These are phyloP conservation scores for Autographa gamma DNA, from an alignment of 2,888 invertebrate species.

Conservation along the genomic window DNA sequence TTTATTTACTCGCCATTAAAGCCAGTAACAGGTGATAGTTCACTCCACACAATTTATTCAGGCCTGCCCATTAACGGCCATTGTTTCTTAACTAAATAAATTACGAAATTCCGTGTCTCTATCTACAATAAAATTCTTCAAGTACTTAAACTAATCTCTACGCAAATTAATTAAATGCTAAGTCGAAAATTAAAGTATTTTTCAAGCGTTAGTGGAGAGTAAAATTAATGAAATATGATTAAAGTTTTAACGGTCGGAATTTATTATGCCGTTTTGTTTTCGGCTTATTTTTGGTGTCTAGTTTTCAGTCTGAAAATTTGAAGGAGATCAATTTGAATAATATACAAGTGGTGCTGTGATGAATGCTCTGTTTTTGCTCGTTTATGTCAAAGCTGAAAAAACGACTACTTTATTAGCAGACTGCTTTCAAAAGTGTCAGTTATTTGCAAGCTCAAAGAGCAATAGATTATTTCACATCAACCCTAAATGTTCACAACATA, in stretches of 20 bases:
- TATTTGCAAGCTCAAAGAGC: too few relatives aligned
- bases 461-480: too few relatives aligned
- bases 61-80: slow-evolving; percentile 25
- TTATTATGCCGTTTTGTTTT: slow-evolving; percentile 9
- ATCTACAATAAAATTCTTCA: slow-evolving; percentile 16
- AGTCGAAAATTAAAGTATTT: slow-evolving; percentile 1
- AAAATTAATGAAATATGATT: slow-evolving; percentile 8
- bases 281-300: slow-evolving; percentile 7
- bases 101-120: slow-evolving; percentile 12
- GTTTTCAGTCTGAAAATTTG: neutral
- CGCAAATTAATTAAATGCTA: slow-evolving; percentile 10
- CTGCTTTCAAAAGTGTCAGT: neutral
- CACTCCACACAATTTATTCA: slow-evolving; percentile 28
- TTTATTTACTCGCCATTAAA: neutral
- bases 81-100: slow-evolving; percentile 43
- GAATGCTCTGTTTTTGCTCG: too few relatives aligned
- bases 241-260: slow-evolving; percentile 1
- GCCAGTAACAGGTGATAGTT: slow-evolving; percentile 29
- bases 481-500: too few relatives aligned
- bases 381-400: neutral
- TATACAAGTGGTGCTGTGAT: too few relatives aligned
- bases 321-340: neutral
- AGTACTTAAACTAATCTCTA: slow-evolving; percentile 2
- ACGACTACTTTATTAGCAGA: neutral
- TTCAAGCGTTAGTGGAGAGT: neutral